Percentiles rank a stretch among this genome's conserved stretches.
Conservation (phyloP, 2,797 vertebrate genomes). For the Sorex maritimensis region DNA sequence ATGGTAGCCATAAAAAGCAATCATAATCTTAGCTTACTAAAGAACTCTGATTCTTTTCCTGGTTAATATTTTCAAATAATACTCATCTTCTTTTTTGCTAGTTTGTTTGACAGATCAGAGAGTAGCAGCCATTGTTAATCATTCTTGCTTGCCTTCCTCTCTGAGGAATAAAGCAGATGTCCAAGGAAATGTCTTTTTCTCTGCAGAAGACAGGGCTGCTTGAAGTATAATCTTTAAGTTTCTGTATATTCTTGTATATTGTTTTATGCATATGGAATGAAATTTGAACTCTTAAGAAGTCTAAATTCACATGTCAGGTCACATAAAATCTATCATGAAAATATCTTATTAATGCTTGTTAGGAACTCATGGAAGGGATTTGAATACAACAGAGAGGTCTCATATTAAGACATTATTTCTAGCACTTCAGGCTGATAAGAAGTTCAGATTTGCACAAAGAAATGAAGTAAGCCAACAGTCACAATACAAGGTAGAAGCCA, state of each 20-base stretch:
- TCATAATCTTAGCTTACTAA: neutral
- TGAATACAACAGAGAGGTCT: too few species aligned
- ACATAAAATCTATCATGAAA: neutral
- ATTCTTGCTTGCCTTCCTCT: slow-evolving; percentile 53
- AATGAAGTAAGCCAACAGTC: neutral
- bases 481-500: neutral
- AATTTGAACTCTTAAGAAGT: neutral
- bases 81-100: neutral
- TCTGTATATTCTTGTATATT: neutral
- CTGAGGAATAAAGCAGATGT: neutral
- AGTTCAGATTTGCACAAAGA: slow-evolving; percentile 42
- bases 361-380: neutral
- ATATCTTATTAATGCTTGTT: neutral
- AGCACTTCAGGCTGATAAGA: neutral
- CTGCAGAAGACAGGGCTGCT: neutral
- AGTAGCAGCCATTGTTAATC: slow-evolving; percentile 32
- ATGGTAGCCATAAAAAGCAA: slow-evolving; percentile 19
- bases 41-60: slow-evolving; percentile 31
- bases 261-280: neutral
- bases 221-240: neutral
- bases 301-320: neutral
- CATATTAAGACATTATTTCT: neutral
- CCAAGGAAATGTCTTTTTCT: neutral
- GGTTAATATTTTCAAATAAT: slow-evolving; percentile 47
- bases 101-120: neutral